These are phyloP conservation scores for Poeciliopsis turrubarensis DNA, from an alignment of 2,113 vertebrate species.

Conservation along the genomic window DNA sequence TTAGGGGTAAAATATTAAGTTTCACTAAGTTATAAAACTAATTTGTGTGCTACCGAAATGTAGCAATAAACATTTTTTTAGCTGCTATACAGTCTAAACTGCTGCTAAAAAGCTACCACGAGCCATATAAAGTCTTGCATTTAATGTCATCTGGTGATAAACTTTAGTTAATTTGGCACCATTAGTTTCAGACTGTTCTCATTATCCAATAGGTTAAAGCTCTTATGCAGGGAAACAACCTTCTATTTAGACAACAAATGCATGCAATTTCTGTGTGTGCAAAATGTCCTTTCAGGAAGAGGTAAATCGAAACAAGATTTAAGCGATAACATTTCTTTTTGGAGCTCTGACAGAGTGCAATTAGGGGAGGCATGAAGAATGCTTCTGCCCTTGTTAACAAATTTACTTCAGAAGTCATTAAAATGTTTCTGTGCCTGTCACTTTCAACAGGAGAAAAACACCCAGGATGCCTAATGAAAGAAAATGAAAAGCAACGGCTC, in stretches of 20 bases:
- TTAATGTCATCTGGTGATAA: slow-evolving; percentile 44
- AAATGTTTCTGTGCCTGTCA: slow-evolving; percentile 45
- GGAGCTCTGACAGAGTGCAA: slow-evolving; percentile 42
- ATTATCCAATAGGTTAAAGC: slow-evolving; percentile 61
- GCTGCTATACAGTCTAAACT: slow-evolving; percentile 27
- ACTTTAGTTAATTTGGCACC: slow-evolving; percentile 40
- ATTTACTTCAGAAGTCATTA: slow-evolving; percentile 58
- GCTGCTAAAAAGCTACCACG: slow-evolving; percentile 19
- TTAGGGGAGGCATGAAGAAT: slow-evolving; percentile 19
- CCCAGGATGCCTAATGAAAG: slow-evolving; percentile 55
- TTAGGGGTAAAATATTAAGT: slow-evolving; percentile 23
- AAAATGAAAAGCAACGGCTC: slow-evolving; percentile 59
- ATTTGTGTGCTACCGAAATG: neutral
- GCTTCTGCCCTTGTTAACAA: slow-evolving; percentile 49
- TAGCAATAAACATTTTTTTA: slow-evolving; percentile 23
- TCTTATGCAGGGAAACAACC: slow-evolving; percentile 49
- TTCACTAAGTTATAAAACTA: slow-evolving; percentile 29
- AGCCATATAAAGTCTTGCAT: slow-evolving; percentile 19
- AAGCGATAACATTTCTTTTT: slow-evolving; percentile 42
- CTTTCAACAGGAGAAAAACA: slow-evolving; percentile 33
- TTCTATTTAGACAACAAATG: slow-evolving; percentile 34
- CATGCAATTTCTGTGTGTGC: slow-evolving; percentile 19
- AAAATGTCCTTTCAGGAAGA: slow-evolving; percentile 24
- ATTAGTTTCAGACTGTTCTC: slow-evolving; percentile 46
- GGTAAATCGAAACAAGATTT: slow-evolving; percentile 42